Base-by-base conservation (phyloP, 1,140 invertebrate species). In the Zaprionus camerounensis region DNA sequence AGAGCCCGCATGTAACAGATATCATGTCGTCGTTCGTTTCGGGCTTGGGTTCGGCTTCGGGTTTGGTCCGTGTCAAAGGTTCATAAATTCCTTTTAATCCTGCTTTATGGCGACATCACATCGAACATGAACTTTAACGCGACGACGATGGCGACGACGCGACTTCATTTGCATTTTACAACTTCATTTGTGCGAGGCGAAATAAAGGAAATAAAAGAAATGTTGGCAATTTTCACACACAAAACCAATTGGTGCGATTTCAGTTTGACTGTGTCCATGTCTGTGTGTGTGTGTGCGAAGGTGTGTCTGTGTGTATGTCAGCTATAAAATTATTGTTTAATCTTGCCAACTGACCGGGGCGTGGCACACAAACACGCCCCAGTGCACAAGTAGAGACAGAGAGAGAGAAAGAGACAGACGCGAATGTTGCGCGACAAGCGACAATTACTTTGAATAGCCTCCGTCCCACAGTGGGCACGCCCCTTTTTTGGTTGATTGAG, bases 71-170 rank as follows among this genome's bases (percentile, higher is more conserved):
- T 88, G 85, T 76, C 85, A 88, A 88, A 82, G 85, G 85, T 90
- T 88, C 85, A 88, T 88, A 88, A 88, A 91, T 88, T 88, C 78
- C 78, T 90, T 86, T 88, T 88, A 88, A 88, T 88, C 79, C 85
- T 88, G 85, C 85, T 88, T 88, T 88, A 88, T 88, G 85, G 85
- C 85, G 76, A 88, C 85, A 88, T 88, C 85, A 82, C 81, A 91
- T 88, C 85, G 85, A 88, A 90, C 85, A 88, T 88, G 85, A 88
- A 88, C 85, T 90, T 90, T 90, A 90, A 85, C 85, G 85, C 85
- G 79, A 77, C 81, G 81, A 76, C 83, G 66, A 81, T 71, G 73
- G 77, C 73, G 73, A 51, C 77, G 36, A 56, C 58, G 72, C 70
- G 70, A 82, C 85, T 88, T 88, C 85, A 88, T 88, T 88, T 88